Evolutionary conservation across 2,797 vertebrate species (phyloP).

Genomic region (Galaxias olidus): DNA sequence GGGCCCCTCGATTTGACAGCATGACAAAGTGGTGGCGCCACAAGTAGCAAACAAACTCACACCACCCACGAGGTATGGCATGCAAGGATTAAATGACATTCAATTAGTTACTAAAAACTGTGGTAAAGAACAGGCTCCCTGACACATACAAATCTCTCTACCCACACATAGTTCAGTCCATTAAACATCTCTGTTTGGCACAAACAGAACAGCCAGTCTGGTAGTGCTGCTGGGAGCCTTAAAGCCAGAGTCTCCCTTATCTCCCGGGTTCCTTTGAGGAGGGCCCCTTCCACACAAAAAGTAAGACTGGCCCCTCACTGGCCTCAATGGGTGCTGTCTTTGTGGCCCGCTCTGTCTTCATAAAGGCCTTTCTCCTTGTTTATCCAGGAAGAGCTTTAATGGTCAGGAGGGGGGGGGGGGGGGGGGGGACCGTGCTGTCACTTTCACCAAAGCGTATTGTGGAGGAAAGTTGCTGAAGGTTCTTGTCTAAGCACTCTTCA

Average conservation of each 20-base stretch:
- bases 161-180: constrained; percentile 71
- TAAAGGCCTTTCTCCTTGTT: constrained; percentile 89
- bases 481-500: constrained; percentile 44
- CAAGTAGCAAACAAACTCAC: constrained; percentile 26
- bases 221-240: constrained; percentile 64
- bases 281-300: constrained; percentile 81
- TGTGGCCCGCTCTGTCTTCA: constrained; percentile 81
- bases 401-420: constrained; percentile 67
- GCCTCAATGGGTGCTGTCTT: constrained; percentile 79
- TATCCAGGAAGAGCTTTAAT: constrained; percentile 89
- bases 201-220: constrained; percentile 74
- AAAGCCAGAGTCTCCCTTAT: constrained; percentile 83
- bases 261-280: constrained; percentile 79
- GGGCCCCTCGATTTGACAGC: constrained; percentile 51
- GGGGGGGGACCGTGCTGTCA: constrained; percentile 81
- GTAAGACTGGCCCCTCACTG: constrained; percentile 84
- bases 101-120: too few species aligned
- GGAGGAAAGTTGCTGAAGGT: constrained; percentile 76
- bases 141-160: constrained; percentile 4
- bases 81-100: too few species aligned
- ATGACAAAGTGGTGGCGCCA: constrained; percentile 41
- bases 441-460: constrained; percentile 84
- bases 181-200: constrained; percentile 88
- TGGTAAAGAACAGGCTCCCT: neutral
- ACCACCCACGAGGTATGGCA: constrained; percentile 13